Evolutionary conservation across 2,888 invertebrate species (phyloP), one percentile per base, ranked within the genome.

Genomic region (Celastrina argiolus): DNA sequence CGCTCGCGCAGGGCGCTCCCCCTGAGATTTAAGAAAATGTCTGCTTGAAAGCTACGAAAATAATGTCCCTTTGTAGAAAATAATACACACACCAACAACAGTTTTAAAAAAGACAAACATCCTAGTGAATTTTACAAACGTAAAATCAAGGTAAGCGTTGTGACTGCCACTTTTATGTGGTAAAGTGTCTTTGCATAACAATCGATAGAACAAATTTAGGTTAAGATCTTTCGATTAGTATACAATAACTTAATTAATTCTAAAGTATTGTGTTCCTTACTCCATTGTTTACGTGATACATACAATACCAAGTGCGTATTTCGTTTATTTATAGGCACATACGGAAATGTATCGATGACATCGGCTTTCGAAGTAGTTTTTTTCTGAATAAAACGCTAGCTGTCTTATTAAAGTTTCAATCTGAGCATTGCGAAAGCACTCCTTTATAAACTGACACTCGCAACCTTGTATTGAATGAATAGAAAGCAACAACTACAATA

Each of bases 201-300:
- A 91, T 91, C 88, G 87, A 91, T 91, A 84, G 82, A 84, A 84
- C 82, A 84, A 84, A 90, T 89, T 87, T 88, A 90, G 91, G 90
- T 91, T 90, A 90, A 88, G 83, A 88, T 85, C 83, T 86, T 76
- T 78, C 81, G 81, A 82, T 79, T 84, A 82, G 83, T 85, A 82
- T 86, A 82, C 80, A 74, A 77, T 81, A 83, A 74, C 72, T 75
- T 84, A 81, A 34, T 42, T 34, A 22, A 31, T 59, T 66, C 81
- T 81, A 81, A 83, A 80, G 82, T 80, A 83, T 81, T 80, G 81
- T 79, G 51, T 64, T 64, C 41, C 22, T 59, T 63, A 67, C 14
- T 64, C 22, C 41, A n/a, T 31, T 59, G 22, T 42, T 66, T 31
- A 22, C n/a, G 5, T 31, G 45, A n/a, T 31, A 34, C 34, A 31